Base-by-base conservation (phyloP, 53 echinoderm and acorn worm species). In the Mesocentrotus franciscanus region DNA sequence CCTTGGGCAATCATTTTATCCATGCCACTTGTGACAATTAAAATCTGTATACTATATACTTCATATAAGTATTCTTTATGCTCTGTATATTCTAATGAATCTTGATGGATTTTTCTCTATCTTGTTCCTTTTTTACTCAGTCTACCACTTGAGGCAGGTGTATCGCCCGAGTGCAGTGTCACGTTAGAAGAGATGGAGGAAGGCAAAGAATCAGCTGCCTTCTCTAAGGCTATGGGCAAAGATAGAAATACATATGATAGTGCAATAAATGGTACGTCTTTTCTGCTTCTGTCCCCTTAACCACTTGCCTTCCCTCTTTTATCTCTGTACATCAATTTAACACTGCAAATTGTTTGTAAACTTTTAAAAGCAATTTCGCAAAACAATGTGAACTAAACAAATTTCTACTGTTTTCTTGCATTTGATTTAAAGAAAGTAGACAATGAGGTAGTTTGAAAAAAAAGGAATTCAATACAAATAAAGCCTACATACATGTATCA, bases 171-270 rank as follows among this genome's bases (percentile, higher is more conserved):
- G 59, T 97, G 97, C 93, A 95, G 75, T 87, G 97, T 97, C 18
- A 98, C 96, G 20, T 89, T 97, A 26, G 96, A 96, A 72, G 99
- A 97, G 93, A 99, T 99, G 97, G 98, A 99, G 56, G 99, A 99
- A 85, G 99, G 99, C 24, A 96, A 98, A 30, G 99, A 99, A 91
- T 96, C 95, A 0, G 94, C 95, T 42, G 33, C 90, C 68, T 99
- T 99, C 95, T 91, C 85, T 74, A 97, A 99, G 68, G 94, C 96
- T 33, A 39, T 99, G 11, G 97, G 96, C 22, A 74, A 96, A 33
- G 99, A 99, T 85, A 95, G 96, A 17, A 95, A 76, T 34, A 94
- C 96, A 26, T 99, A 99, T 92, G 98, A 99, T 79, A 97, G 98
- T 95, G 97, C 97, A 99, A 97, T 98, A 98, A 97, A 92, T 95